Conservation (phyloP, 1,140 invertebrate species). For the Drosophila melanogaster region DNA sequence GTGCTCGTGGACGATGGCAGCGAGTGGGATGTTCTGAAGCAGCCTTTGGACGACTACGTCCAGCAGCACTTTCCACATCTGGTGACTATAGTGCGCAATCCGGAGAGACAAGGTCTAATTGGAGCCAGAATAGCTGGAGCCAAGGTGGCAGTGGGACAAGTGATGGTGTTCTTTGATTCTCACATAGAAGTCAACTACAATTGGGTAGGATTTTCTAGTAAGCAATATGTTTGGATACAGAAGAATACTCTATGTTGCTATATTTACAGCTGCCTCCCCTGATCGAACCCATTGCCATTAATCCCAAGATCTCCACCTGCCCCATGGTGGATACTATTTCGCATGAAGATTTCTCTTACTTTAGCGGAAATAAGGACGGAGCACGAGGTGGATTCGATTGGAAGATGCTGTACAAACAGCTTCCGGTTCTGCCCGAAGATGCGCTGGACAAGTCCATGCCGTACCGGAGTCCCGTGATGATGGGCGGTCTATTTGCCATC, state of each 20-base stretch:
- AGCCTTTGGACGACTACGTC: constrained; percentile 91
- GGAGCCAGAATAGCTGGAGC: constrained; percentile 94
- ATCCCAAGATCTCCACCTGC: constrained; percentile 91
- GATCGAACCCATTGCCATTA: constrained; percentile 89
- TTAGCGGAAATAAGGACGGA: constrained; percentile 90
- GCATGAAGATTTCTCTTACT: constrained; percentile 91
- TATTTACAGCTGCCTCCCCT: constrained; percentile 88
- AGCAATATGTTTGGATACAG: too few relatives aligned
- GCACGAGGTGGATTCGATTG: constrained; percentile 93
- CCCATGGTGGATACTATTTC: constrained; percentile 94
- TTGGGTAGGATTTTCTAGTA: constrained; percentile 85
- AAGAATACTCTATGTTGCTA: too few relatives aligned
- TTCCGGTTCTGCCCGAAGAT: constrained; percentile 91
- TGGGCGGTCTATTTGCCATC: constrained; percentile 97
- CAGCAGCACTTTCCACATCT: constrained; percentile 88
- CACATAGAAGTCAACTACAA: constrained; percentile 96
- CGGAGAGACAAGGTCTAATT: constrained; percentile 93
- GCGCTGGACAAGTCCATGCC: constrained; percentile 89
- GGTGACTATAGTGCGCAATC: constrained; percentile 90
- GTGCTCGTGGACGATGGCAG: constrained; percentile 97
- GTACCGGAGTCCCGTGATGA: constrained; percentile 96
- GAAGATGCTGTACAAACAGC: constrained; percentile 93
- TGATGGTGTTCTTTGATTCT: constrained; percentile 96
- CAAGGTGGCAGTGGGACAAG: constrained; percentile 91
- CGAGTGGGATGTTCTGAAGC: constrained; percentile 89